Percentiles rank a stretch among this genome's conserved stretches.
These are phyloP conservation scores for Rallus limicola DNA, from an alignment of 2,113 vertebrate genomes.

Conservation along the genomic window DNA sequence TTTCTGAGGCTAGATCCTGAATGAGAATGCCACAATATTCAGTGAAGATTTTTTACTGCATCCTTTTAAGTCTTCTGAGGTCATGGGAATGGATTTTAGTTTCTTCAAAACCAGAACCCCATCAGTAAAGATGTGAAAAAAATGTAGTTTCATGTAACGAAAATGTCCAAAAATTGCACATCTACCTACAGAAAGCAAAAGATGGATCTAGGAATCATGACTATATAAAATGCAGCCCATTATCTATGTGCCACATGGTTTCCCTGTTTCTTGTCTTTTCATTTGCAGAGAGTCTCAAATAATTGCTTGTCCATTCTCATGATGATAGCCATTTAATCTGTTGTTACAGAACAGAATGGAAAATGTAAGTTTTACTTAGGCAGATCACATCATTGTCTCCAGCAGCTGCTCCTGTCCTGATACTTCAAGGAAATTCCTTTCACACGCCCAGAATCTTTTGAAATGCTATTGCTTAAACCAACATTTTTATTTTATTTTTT, in stretches of 20 bases:
- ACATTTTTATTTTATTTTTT: neutral
- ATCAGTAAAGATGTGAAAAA: neutral
- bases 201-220: neutral
- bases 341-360: neutral
- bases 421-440: neutral
- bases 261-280: neutral
- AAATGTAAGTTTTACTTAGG: neutral
- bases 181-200: neutral
- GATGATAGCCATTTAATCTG: neutral
- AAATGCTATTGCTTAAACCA: neutral
- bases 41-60: neutral
- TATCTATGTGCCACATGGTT: neutral
- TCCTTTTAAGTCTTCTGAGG: neutral
- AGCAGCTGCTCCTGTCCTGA: neutral
- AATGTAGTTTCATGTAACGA: neutral
- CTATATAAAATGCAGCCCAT: neutral
- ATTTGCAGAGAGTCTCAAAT: neutral
- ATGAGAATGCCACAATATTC: neutral
- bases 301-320: neutral
- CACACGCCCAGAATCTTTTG: neutral
- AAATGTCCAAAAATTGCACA: neutral
- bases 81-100: neutral
- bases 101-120: neutral
- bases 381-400: neutral
- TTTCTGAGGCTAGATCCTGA: neutral